Conservation (phyloP, 2,797 vertebrate species). For the Acropternis orthonyx region DNA sequence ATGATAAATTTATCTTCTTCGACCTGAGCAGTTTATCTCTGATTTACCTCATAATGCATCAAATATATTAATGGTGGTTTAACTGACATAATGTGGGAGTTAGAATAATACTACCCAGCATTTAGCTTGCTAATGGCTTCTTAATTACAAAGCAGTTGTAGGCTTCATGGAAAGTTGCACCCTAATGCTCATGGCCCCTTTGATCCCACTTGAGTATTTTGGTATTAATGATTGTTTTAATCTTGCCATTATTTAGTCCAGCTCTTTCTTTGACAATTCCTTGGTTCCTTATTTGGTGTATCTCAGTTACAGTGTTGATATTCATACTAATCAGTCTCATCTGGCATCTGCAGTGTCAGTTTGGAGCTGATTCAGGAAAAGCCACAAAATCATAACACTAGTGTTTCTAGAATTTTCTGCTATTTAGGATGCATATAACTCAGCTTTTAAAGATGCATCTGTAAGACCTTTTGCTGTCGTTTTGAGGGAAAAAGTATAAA, state of each 20-base stretch:
- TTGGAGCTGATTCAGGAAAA: constrained; percentile 5
- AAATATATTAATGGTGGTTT: not conserved
- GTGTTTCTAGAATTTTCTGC: not conserved
- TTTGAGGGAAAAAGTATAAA: not conserved
- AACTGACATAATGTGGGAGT: constrained; percentile 7
- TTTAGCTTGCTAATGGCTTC: not conserved
- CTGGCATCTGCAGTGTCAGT: constrained; percentile 5
- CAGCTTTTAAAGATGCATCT: not conserved
- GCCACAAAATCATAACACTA: not conserved
- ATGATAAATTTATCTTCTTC: not conserved
- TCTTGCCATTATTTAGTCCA: not conserved
- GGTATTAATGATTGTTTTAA: not conserved
- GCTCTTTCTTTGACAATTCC: not conserved
- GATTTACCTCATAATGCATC: not conserved
- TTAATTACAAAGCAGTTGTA: constrained; percentile 2
- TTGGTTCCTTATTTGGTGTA: not conserved
- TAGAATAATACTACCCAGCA: not conserved
- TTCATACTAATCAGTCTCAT: not conserved
- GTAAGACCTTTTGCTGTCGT: not conserved
- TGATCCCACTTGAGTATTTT: not conserved
- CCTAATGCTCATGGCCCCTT: not conserved
- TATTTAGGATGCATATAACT: not conserved
- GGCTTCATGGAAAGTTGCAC: not conserved
- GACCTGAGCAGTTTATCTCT: not conserved
- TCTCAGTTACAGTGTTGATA: not conserved